These are phyloP conservation scores for Theristus sp. DNA, from an alignment of 2,888 invertebrate species.

Conservation along the genomic window DNA sequence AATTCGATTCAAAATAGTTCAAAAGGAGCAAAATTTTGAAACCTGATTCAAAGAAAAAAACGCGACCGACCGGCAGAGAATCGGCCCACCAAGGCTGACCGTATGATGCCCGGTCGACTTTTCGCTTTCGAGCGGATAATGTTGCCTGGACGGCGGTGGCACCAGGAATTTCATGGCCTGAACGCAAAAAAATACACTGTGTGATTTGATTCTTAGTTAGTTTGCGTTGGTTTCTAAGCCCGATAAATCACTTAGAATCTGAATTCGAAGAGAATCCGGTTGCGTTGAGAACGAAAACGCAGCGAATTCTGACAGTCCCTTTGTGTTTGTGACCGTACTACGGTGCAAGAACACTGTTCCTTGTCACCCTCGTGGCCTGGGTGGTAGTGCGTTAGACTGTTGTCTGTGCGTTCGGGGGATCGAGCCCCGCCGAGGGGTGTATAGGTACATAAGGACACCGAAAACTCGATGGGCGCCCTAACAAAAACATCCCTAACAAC, in stretches of 20 bases:
- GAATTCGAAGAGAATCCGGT: no score
- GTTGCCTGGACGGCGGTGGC: constrained; percentile 32
- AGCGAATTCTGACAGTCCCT: no score
- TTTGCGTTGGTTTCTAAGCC: neutral
- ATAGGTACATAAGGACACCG: no score
- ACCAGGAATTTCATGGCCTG: constrained; percentile 23
- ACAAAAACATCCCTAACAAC: no score
- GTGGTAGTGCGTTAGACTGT: no score
- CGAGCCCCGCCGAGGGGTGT: no score
- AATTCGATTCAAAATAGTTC: neutral
- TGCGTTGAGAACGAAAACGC: no score
- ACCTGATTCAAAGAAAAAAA: neutral
- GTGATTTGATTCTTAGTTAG: neutral
- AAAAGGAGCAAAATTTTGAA: neutral
- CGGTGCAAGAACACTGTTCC: no score
- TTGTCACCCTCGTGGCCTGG: no score
- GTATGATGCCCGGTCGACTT: constrained; percentile 22
- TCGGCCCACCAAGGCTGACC: constrained; percentile 23
- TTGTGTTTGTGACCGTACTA: no score
- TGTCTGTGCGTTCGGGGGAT: no score
- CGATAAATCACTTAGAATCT: neutral
- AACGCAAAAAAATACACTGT: neutral
- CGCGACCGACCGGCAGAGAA: constrained; percentile 18
- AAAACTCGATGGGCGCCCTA: no score
- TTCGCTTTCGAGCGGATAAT: constrained; percentile 25